Evolutionary conservation across 2,113 vertebrate species (phyloP).

Genomic region (Pelecanus crispus): DNA sequence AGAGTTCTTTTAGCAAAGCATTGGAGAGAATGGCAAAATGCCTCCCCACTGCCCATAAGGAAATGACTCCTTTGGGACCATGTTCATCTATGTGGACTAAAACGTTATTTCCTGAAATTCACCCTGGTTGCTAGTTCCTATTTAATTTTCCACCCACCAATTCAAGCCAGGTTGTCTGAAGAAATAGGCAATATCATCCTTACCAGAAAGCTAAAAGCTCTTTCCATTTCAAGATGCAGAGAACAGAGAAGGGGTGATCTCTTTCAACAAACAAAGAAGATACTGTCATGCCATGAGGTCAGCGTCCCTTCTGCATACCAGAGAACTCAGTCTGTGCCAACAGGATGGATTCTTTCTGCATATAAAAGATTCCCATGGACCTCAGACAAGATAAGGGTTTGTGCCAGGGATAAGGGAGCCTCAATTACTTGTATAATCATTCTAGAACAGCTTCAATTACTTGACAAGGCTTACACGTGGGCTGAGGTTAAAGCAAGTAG

Average conservation of each 20-base stretch:
- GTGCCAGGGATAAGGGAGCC: neutral
- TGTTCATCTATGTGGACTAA: neutral
- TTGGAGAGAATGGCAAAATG: neutral
- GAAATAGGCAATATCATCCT: neutral
- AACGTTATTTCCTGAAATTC: neutral
- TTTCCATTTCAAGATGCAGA: neutral
- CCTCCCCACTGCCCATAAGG: neutral
- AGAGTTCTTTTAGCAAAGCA: neutral
- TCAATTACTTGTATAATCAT: neutral
- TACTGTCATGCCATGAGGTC: rapidly evolving
- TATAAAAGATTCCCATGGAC: neutral
- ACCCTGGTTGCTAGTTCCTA: neutral
- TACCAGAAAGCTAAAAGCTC: neutral
- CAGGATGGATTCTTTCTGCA: neutral
- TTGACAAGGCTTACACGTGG: neutral
- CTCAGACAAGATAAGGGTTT: neutral
- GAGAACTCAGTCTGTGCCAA: neutral
- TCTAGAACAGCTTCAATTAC: neutral
- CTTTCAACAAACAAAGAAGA: neutral
- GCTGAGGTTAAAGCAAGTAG: neutral
- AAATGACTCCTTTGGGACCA: neutral
- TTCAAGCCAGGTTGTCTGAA: neutral
- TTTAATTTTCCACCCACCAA: neutral
- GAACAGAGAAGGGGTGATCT: neutral
- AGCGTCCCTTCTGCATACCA: neutral